A percentile compares a stretch with the other conserved stretches of the same genome.
phyloP scores from a whole-genome alignment of 2,797 vertebrate genomes.

The Argyrosomus regius region DNA sequence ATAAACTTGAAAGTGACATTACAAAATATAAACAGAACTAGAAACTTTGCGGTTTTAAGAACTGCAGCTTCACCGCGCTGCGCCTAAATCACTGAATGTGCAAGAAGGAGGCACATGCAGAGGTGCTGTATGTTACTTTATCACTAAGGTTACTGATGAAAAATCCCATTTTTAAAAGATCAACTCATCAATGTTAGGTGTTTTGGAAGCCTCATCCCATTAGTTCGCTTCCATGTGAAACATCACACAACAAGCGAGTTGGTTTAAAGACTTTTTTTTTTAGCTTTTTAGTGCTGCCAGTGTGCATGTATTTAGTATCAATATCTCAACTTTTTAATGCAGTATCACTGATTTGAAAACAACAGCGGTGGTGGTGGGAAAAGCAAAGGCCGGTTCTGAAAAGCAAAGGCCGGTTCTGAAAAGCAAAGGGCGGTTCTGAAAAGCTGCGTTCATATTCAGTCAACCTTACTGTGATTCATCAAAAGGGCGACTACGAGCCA shows the following conservation, averaged over 20 bases:
- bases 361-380: background rate
- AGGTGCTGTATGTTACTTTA: background rate
- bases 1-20: too few relatives aligned
- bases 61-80: too few relatives aligned
- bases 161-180: background rate
- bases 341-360: background rate
- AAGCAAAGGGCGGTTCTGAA: background rate
- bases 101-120: background rate
- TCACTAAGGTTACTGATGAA: background rate
- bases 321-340: background rate
- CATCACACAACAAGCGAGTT: background rate
- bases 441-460: background rate
- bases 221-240: background rate
- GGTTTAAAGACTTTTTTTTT: background rate
- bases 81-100: background rate
- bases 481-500: background rate
- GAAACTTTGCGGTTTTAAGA: too few relatives aligned
- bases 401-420: background rate
- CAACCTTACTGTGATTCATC: background rate
- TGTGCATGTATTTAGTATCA: background rate
- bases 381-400: background rate
- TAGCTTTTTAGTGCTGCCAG: background rate
- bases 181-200: background rate
- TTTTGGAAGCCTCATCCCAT: background rate
- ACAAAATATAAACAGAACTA: too few relatives aligned